These are phyloP conservation scores for Pelecanoides urinatrix DNA, from an alignment of 2,113 vertebrate genomes.

Conservation along the genomic window DNA sequence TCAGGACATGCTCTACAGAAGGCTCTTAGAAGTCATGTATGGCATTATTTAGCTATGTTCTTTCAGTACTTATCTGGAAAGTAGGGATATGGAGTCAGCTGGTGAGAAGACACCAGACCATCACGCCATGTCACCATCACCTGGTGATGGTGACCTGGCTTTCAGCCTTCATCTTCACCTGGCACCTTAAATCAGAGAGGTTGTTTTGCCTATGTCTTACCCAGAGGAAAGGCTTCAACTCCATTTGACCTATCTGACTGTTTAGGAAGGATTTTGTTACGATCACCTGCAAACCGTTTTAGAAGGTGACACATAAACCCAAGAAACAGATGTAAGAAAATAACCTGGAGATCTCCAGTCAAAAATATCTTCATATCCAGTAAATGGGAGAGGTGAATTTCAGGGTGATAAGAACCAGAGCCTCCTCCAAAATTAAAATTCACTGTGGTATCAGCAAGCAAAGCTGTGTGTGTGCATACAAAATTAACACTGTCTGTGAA, in stretches of 20 bases:
- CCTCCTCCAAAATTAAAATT: conserved; percentile 49
- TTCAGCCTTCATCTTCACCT: not conserved
- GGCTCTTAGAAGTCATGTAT: not conserved
- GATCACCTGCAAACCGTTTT: not conserved
- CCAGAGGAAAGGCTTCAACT: not conserved
- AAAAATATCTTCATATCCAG: not conserved
- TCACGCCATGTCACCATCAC: rapidly evolving
- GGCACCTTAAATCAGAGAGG: not conserved
- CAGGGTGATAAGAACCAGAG: not conserved
- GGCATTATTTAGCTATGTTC: not conserved
- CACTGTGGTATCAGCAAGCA: conserved; percentile 45
- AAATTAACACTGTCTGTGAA: conserved; percentile 45
- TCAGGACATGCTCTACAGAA: not conserved
- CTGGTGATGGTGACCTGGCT: not conserved
- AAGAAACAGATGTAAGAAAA: not conserved
- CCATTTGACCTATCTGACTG: not conserved
- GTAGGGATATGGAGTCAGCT: not conserved
- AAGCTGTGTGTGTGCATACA: conserved; percentile 44
- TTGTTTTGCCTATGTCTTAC: not conserved
- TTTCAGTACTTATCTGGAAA: not conserved
- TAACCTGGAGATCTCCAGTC: not conserved
- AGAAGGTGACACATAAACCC: not conserved
- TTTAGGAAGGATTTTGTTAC: not conserved
- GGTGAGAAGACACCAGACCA: not conserved
- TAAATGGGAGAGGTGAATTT: not conserved